These are phyloP conservation scores for Trichoplusia ni DNA, from an alignment of 1,140 invertebrate genomes.

Conservation along the genomic window DNA sequence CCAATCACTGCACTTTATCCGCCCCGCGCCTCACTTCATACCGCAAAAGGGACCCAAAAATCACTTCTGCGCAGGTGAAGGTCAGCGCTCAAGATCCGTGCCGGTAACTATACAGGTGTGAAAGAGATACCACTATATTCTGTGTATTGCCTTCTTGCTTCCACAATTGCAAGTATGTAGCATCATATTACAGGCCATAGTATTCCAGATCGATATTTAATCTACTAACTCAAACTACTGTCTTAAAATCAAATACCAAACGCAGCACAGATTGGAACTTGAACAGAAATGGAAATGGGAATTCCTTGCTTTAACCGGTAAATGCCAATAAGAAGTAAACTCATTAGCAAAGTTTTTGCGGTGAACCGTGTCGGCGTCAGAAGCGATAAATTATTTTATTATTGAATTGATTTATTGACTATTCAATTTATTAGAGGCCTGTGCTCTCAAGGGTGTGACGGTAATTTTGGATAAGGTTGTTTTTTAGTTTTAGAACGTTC, in stretches of 20 bases:
- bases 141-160: too few species aligned
- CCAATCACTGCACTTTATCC: too few species aligned
- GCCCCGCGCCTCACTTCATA: too few species aligned
- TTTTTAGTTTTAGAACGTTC: too few species aligned
- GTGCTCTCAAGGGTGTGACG: not conserved
- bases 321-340: constrained; percentile 48
- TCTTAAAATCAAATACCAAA: not conserved
- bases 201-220: too few species aligned
- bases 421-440: not conserved
- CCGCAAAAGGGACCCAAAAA: too few species aligned
- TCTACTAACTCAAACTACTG: not conserved
- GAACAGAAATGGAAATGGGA: constrained; percentile 36
- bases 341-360: constrained; percentile 46
- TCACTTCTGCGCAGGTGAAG: too few species aligned
- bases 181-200: not conserved
- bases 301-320: constrained; percentile 29
- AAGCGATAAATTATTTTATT: constrained; percentile 37
- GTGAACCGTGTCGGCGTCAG: constrained; percentile 27
- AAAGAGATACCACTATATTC: too few species aligned
- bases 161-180: too few species aligned
- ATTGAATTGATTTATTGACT: constrained; percentile 4
- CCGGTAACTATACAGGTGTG: too few species aligned
- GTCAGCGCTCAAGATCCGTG: too few species aligned
- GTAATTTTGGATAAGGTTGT: not conserved
- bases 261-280: not conserved